Evolutionary conservation across 2,888 invertebrate species (phyloP).

Genomic region (Trachelus iudaicus): DNA sequence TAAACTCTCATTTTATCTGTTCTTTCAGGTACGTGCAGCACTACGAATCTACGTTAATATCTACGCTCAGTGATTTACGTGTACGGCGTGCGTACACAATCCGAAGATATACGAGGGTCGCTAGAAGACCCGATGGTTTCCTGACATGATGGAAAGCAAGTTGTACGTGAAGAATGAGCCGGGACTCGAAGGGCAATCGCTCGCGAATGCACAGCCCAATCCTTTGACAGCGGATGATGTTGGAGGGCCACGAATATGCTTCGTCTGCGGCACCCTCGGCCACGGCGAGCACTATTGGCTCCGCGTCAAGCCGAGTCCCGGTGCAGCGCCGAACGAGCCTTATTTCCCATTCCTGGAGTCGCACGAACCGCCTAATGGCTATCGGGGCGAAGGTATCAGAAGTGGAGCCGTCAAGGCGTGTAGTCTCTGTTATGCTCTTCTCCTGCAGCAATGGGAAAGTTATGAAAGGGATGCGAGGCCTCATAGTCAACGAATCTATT

Average conservation of each 20-base stretch:
- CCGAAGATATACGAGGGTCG: constrained; percentile 28
- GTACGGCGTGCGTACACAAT: constrained; percentile 23
- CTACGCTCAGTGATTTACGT: constrained; percentile 35
- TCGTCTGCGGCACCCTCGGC: constrained; percentile 80
- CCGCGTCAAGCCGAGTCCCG: constrained; percentile 75
- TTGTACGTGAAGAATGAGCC: constrained; percentile 79
- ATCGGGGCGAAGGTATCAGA: constrained; percentile 67
- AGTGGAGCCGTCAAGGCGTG: constrained; percentile 77
- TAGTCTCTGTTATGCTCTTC: constrained; percentile 85
- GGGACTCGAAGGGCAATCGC: constrained; percentile 67
- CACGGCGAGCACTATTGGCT: constrained; percentile 73
- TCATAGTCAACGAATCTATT: constrained; percentile 88
- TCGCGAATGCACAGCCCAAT: constrained; percentile 46
- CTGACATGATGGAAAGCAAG: constrained; percentile 70
- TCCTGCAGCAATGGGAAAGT: constrained; percentile 92
- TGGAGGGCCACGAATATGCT: constrained; percentile 67
- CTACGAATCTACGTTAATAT: constrained; percentile 24
- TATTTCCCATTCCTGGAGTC: constrained; percentile 93
- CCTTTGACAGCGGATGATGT: constrained; percentile 42
- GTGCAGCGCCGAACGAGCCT: constrained; percentile 77
- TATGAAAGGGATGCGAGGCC: constrained; percentile 89
- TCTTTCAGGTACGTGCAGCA: constrained; percentile 40
- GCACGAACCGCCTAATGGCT: constrained; percentile 87
- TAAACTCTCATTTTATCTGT: constrained; percentile 5
- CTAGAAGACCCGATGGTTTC: constrained; percentile 55